phyloP scores from a whole-genome alignment of 2,113 vertebrate species.

The Ictalurus punctatus region DNA sequence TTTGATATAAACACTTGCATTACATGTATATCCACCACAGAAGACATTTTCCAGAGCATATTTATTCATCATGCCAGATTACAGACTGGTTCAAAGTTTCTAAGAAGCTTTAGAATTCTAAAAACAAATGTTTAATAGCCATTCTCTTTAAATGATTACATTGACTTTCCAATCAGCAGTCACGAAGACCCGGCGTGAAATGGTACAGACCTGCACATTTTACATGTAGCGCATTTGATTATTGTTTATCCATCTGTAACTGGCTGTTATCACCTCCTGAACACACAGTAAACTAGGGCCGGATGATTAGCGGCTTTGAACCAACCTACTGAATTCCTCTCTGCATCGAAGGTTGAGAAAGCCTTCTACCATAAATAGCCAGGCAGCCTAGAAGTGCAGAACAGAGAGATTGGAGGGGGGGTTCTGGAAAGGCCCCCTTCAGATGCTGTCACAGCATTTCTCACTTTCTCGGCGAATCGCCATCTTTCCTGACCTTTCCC shows the following conservation, averaged over 20 bases:
- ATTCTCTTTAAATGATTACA: slow-evolving; percentile 10
- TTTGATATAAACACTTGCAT: not conserved
- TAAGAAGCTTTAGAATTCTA: slow-evolving; percentile 53
- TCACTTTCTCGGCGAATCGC: slow-evolving; percentile 46
- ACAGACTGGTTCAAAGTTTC: slow-evolving; percentile 6
- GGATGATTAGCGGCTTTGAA: slow-evolving; percentile 61
- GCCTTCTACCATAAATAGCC: slow-evolving; percentile 79
- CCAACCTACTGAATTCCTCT: slow-evolving; percentile 60
- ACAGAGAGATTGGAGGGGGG: not conserved
- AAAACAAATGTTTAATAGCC: not conserved
- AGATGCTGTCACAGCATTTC: slow-evolving; percentile 51
- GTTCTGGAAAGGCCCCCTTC: slow-evolving; percentile 53
- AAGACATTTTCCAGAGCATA: slow-evolving; percentile 1
- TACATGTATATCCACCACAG: not conserved
- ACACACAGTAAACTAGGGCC: slow-evolving; percentile 43
- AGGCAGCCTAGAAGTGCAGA: slow-evolving; percentile 54
- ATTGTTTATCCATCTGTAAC: slow-evolving; percentile 6
- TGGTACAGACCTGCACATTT: not conserved
- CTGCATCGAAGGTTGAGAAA: slow-evolving; percentile 52
- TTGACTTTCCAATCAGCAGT: slow-evolving; percentile 37
- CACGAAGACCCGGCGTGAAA: slow-evolving; percentile 34
- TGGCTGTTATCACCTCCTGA: slow-evolving; percentile 42
- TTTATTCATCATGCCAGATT: slow-evolving; percentile 1
- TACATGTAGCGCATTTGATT: too few relatives aligned
- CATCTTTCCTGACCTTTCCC: slow-evolving; percentile 27